A percentile compares a stretch with the other conserved stretches of the same genome.
phyloP scores from a whole-genome alignment of 2,888 invertebrate species.

The Cosmopolites sordidus region DNA sequence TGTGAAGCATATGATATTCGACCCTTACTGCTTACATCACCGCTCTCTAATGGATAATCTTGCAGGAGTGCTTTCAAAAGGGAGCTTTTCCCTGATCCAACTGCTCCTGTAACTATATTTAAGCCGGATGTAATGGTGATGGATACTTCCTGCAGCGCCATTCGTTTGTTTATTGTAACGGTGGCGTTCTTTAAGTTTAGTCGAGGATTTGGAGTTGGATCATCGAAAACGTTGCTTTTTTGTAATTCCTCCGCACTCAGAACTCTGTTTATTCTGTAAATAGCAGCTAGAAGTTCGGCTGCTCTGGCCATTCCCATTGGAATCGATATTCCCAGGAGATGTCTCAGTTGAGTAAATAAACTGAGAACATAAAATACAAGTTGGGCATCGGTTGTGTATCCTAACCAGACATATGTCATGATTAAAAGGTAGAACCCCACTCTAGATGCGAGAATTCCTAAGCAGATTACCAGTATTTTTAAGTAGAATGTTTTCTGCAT shows the following conservation, averaged over 20 bases:
- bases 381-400: conserved; percentile 72
- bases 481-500: conserved; percentile 39
- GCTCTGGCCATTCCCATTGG: conserved; percentile 78
- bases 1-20: conserved; percentile 54
- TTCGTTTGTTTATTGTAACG: conserved; percentile 32
- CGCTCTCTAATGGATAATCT: conserved; percentile 46
- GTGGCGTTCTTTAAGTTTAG: conserved; percentile 30
- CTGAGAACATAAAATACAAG: conserved; percentile 87
- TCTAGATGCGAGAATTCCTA: conserved; percentile 38
- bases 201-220: conserved; percentile 27
- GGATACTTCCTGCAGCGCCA: conserved; percentile 6
- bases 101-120: conserved; percentile 58
- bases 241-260: conserved; percentile 54
- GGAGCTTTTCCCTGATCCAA: conserved; percentile 62
- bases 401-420: conserved; percentile 62
- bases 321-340: conserved; percentile 83
- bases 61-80: conserved; percentile 46
- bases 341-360: conserved; percentile 80
- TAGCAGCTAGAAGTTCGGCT: conserved; percentile 72
- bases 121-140: conserved; percentile 35
- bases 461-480: conserved; percentile 35
- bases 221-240: conserved; percentile 9
- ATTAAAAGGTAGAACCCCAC: conserved; percentile 42
- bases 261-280: conserved; percentile 62
- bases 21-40: conserved; percentile 50